phyloP scores from a whole-genome alignment of 92 coral and sea anemone species.

The Umimayanthus kanabou region DNA sequence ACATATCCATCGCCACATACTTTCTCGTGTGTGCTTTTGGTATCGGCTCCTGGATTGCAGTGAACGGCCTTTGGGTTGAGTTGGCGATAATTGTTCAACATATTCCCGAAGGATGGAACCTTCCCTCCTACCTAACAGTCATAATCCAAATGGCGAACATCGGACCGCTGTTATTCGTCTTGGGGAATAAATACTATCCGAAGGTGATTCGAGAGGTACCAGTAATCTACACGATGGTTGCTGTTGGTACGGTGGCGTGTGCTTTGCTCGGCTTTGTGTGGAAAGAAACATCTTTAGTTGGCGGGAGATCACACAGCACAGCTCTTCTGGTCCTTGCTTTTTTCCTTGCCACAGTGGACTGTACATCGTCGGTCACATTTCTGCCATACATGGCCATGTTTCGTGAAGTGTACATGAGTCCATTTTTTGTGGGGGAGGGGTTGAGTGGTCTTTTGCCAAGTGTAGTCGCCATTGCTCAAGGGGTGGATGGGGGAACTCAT shows the following conservation, averaged over 20 bases:
- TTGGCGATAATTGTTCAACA: constrained; percentile 92
- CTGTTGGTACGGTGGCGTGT: constrained; percentile 69
- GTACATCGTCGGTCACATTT: constrained; percentile 94
- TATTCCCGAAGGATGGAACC: constrained; percentile 93
- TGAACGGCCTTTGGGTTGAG: constrained; percentile 99
- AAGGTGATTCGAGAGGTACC: constrained; percentile 75
- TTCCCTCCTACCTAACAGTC: constrained; percentile 90
- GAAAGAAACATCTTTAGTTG: constrained; percentile 77
- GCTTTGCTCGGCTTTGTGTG: constrained; percentile 77
- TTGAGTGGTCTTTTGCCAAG: constrained; percentile 95
- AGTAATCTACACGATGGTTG: constrained; percentile 60
- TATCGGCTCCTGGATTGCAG: constrained; percentile 91
- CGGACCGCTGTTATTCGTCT: constrained; percentile 78
- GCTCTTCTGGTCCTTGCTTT: constrained; percentile 82
- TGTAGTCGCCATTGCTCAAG: constrained; percentile 88
- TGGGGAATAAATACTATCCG: constrained; percentile 78
- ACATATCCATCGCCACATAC: constrained; percentile 73
- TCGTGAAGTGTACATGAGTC: constrained; percentile 84
- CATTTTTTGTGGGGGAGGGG: constrained; percentile 90
- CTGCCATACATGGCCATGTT: constrained; percentile 90
- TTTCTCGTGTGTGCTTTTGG: constrained; percentile 88
- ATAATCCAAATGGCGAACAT: constrained; percentile 95
- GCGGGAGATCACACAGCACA: constrained; percentile 79
- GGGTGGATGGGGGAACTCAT: constrained; percentile 70
- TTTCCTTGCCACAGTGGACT: constrained; percentile 84